Percentiles rank a stretch among this genome's conserved stretches.
Evolutionary conservation across 2,888 invertebrate species (phyloP).

Genomic region (Baronia brevicornis): DNA sequence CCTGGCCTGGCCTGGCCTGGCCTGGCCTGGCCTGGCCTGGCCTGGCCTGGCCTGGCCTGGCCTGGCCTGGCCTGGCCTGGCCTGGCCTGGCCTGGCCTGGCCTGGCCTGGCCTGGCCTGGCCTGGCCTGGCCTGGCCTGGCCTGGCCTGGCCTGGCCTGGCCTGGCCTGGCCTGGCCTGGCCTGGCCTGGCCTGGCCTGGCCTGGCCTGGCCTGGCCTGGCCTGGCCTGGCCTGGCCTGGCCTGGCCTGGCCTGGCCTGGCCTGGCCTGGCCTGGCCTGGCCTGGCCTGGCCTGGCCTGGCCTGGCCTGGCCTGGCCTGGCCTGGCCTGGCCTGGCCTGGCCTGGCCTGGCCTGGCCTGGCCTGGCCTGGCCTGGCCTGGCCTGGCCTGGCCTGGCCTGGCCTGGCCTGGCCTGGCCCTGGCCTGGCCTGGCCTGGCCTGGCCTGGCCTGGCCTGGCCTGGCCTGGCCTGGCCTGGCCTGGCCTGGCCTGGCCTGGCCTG

Average conservation of each 20-base stretch:
- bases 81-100: conserved; percentile 8
- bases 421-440: too few relatives aligned
- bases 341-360: too few relatives aligned
- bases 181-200: not conserved
- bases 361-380: too few relatives aligned
- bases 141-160: conserved; percentile 8
- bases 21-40: conserved; percentile 8
- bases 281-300: too few relatives aligned
- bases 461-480: too few relatives aligned
- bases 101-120: conserved; percentile 8
- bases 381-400: too few relatives aligned
- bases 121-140: conserved; percentile 8
- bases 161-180: conserved; percentile 4
- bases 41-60: conserved; percentile 8
- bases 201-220: conserved; percentile 2
- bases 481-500: too few relatives aligned
- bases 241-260: conserved; percentile 3
- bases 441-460: too few relatives aligned
- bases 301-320: too few relatives aligned
- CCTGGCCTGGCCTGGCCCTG: too few relatives aligned
- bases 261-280: conserved; percentile 14
- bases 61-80: conserved; percentile 8
- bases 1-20: conserved; percentile 8
- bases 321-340: too few relatives aligned
- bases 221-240: conserved; percentile 10